phyloP scores from a whole-genome alignment of 2,888 invertebrate species.

The Incurvaria masculella region DNA sequence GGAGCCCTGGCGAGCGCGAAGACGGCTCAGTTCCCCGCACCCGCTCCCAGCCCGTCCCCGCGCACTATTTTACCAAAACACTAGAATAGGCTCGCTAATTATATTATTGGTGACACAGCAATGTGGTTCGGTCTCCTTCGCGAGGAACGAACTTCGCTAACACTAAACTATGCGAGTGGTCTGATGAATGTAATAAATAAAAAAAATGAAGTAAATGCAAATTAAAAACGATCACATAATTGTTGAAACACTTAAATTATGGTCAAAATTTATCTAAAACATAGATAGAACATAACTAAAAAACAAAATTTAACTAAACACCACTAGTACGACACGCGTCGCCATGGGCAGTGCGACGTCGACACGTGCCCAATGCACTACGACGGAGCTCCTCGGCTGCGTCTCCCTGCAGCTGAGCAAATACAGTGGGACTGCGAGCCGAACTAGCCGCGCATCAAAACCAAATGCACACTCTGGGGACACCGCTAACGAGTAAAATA shows the following conservation, averaged over 20 bases:
- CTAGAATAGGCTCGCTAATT: conserved; percentile 38
- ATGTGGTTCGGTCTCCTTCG: conserved; percentile 17
- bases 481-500: conserved; percentile 27
- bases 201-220: conserved; percentile 38
- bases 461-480: conserved; percentile 49
- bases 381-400: background rate
- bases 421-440: too few species aligned
- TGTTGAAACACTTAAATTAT: conserved; percentile 53
- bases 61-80: background rate
- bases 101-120: conserved; percentile 57
- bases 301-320: conserved; percentile 58
- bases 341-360: background rate
- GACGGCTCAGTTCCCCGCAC: background rate
- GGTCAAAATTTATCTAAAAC: conserved; percentile 54
- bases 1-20: too few species aligned
- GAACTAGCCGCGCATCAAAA: too few species aligned
- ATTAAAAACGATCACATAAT: too few species aligned
- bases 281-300: conserved; percentile 58
- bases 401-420: background rate
- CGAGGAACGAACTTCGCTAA: background rate
- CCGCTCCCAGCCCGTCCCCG: background rate
- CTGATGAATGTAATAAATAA: conserved; percentile 2
- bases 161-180: background rate
- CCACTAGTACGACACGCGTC: background rate
- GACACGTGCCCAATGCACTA: background rate